Conservation (phyloP, 1,140 invertebrate genomes). For the Drosophila repletoides region DNA sequence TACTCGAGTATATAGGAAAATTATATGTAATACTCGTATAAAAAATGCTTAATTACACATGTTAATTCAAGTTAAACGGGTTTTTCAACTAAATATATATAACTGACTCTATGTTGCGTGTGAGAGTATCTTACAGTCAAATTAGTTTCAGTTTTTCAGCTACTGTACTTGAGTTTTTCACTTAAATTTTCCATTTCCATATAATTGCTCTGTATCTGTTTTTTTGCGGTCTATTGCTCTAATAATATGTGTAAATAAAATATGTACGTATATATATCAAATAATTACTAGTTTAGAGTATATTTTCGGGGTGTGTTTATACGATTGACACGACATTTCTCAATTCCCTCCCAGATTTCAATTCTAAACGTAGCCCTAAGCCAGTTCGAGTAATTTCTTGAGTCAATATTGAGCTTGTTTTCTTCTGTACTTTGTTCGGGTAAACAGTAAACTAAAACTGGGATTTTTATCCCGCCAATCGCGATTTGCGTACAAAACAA, state of each 20-base stretch:
- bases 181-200: slow-evolving; percentile 9
- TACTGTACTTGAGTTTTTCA: not conserved
- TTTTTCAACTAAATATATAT: not conserved
- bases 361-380: no score
- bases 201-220: slow-evolving; percentile 13
- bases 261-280: not conserved
- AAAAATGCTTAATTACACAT: slow-evolving; percentile 5
- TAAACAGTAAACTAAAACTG: not conserved
- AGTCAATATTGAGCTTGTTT: slow-evolving; percentile 44
- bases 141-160: slow-evolving; percentile 13
- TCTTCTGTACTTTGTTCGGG: slow-evolving; percentile 1
- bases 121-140: not conserved
- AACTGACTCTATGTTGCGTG: not conserved
- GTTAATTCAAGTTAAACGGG: slow-evolving; percentile 16
- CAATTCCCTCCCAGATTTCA: not conserved
- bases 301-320: slow-evolving; percentile 9
- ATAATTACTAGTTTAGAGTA: slow-evolving; percentile 9
- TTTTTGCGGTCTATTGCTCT: slow-evolving; percentile 3
- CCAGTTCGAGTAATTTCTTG: slow-evolving; percentile 39
- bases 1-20: not conserved
- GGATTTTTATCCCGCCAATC: slow-evolving; percentile 4
- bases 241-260: not conserved
- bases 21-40: not conserved
- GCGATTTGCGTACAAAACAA: no score
- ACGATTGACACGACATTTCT: slow-evolving; percentile 25